Conservation (phyloP, 1,140 invertebrate species). For the Thaumatotibia leucotreta region DNA sequence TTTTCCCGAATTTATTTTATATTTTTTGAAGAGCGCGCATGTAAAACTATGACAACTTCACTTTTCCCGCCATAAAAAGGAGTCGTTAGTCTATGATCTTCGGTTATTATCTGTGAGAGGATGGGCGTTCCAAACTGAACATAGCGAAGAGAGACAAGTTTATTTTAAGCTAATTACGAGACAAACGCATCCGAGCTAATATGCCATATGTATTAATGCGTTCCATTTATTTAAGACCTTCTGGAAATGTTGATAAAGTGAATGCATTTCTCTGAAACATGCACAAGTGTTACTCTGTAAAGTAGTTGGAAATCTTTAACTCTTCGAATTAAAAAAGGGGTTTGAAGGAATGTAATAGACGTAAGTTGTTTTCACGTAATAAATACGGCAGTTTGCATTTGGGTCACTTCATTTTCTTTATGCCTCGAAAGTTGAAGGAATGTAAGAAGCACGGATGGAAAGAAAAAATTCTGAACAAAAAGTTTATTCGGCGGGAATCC, state of each 20-base stretch:
- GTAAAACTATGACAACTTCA: not conserved
- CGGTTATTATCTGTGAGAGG: constrained; percentile 41
- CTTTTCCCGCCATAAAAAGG: not conserved
- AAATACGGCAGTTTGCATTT: not conserved
- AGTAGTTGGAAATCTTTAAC: not conserved
- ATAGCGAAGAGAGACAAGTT: constrained; percentile 33
- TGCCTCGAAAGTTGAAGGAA: not conserved
- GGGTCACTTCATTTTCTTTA: not conserved
- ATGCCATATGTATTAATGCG: constrained; percentile 1
- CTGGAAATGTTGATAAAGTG: not conserved
- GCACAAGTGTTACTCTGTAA: not conserved
- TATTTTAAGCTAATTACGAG: constrained; percentile 54
- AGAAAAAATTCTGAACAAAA: not conserved
- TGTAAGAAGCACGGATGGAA: not conserved
- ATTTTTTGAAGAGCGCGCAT: not conserved
- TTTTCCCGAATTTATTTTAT: too few species aligned
- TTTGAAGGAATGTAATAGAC: not conserved
- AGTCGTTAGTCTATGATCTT: constrained; percentile 14
- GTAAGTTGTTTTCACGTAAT: not conserved
- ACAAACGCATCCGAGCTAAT: constrained; percentile 23
- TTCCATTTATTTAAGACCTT: not conserved
- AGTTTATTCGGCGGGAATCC: too few species aligned
- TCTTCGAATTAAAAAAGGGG: not conserved
- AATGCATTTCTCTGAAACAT: not conserved
- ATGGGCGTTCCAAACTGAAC: constrained; percentile 34